These are phyloP conservation scores for Syngnathus typhle DNA, from an alignment of 2,113 vertebrate species.

Conservation along the genomic window DNA sequence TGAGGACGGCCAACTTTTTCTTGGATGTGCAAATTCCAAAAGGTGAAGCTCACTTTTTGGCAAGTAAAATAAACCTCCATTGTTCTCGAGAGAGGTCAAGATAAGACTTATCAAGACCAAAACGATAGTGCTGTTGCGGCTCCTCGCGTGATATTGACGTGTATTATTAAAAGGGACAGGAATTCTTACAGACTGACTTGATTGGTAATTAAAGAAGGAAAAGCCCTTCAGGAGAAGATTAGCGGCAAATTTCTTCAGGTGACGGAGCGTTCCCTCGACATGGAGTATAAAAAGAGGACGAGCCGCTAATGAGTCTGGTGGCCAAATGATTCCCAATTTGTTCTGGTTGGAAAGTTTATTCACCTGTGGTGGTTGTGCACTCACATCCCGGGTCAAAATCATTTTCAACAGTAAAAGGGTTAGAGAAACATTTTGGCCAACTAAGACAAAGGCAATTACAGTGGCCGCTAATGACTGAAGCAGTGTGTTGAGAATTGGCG, in stretches of 20 bases:
- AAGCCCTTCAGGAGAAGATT: constrained; percentile 27
- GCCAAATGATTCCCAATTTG: not conserved
- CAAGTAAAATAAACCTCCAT: constrained; percentile 23
- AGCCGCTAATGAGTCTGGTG: constrained; percentile 4
- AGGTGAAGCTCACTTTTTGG: constrained; percentile 24
- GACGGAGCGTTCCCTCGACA: constrained; percentile 15
- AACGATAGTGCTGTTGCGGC: constrained; percentile 35
- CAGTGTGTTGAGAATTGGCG: not conserved
- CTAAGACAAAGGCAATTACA: constrained; percentile 12
- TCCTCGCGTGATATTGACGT: constrained; percentile 15
- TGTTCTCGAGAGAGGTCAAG: constrained; percentile 25
- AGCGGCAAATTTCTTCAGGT: constrained; percentile 17
- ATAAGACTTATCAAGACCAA: constrained; percentile 44
- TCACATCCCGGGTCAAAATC: not conserved
- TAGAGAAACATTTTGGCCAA: not conserved
- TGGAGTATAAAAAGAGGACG: constrained; percentile 13
- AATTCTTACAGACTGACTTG: constrained; percentile 4
- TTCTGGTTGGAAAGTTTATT: not conserved
- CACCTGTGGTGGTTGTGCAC: not conserved
- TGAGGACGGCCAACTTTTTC: not conserved
- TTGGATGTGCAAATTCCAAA: constrained; percentile 20
- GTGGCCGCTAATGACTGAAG: not conserved
- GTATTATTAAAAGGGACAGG: constrained; percentile 22
- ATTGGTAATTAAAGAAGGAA: constrained; percentile 28
- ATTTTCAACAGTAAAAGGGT: not conserved